Base-by-base conservation (phyloP, 2,888 invertebrate species). In the Mycogona germanica region DNA sequence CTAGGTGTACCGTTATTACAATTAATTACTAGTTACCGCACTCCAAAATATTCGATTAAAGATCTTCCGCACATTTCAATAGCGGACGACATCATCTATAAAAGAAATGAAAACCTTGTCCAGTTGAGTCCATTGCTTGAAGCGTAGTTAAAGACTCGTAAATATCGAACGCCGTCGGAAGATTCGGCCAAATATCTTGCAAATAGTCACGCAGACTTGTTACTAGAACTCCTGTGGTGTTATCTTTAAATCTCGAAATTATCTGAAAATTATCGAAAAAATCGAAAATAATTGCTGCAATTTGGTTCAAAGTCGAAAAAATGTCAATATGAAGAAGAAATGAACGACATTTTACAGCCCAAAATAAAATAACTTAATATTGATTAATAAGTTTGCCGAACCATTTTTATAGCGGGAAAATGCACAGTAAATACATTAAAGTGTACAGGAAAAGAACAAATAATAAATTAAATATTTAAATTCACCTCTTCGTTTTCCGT, bases 131-230 rank as follows among this genome's bases (percentile, higher is more conserved):
- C 5, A 30, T 32, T 17, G 26, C n/a, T 6, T 45, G 38, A 32
- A 54, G 21, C 1, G 56, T 64, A 49, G 61, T 60, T 17, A 68
- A 56, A 3, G 67, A 64, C 14, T 63, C 58, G 53, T 62, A 66
- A 4, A 67, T 59, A 23, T 66, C 64, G 45, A 60, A 53, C 3
- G 64, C 60, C 5, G 59, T 61, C 14, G 60, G 59, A 3, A 64
- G 47, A 17, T 63, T 54, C 3, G 60, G 59, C 65, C 66, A 67
- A 59, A 67, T 67, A 19, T 58, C 58, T 3, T 59, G 44, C 23
- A 69, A 55, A 58, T 68, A 69, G 21, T 66, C 62, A 38, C 62
- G 57, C 50, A 68, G 55, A 4, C 60, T 59, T 37, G 66, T 47
- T 3, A 68, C 63, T 60, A 66, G 64, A 30, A 68, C 62, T 38